phyloP scores from a whole-genome alignment of 2,888 invertebrate genomes.

The Ganaspis brasiliensis region DNA sequence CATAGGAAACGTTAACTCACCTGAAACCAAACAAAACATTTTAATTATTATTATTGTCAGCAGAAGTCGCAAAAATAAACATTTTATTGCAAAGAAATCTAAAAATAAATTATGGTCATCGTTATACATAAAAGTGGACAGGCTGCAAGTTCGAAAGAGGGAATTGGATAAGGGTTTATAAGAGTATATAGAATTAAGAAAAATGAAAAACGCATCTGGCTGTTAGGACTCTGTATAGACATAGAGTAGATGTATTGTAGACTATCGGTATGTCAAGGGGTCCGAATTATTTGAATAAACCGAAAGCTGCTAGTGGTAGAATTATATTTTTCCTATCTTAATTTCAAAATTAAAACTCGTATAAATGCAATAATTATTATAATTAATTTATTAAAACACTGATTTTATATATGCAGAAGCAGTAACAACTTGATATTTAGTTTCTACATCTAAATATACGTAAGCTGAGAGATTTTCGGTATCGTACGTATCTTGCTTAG shows the following conservation, averaged over 20 bases:
- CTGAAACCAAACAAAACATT: background rate
- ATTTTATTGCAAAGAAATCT: background rate
- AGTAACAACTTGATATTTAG: too few species aligned
- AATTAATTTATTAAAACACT: too few species aligned
- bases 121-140: background rate
- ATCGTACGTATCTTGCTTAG: too few species aligned
- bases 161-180: background rate
- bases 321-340: constrained; percentile 62
- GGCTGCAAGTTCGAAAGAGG: constrained; percentile 20
- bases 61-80: background rate
- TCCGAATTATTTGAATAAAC: constrained; percentile 72
- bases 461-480: too few species aligned
- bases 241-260: too few species aligned
- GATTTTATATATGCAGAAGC: background rate
- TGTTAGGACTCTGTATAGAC: constrained; percentile 58
- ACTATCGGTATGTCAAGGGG: constrained; percentile 68
- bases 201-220: constrained; percentile 70
- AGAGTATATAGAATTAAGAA: background rate
- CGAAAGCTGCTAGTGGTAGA: constrained; percentile 66
- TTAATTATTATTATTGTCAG: background rate
- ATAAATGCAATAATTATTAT: too few species aligned
- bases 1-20: background rate
- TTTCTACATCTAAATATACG: too few species aligned
- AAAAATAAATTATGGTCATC: constrained; percentile 7
- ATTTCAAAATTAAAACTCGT: constrained; percentile 59